A percentile compares a stretch with the other conserved stretches of the same genome.
phyloP scores from a whole-genome alignment of 2,888 invertebrate genomes.

The Galerucella calmariensis region DNA sequence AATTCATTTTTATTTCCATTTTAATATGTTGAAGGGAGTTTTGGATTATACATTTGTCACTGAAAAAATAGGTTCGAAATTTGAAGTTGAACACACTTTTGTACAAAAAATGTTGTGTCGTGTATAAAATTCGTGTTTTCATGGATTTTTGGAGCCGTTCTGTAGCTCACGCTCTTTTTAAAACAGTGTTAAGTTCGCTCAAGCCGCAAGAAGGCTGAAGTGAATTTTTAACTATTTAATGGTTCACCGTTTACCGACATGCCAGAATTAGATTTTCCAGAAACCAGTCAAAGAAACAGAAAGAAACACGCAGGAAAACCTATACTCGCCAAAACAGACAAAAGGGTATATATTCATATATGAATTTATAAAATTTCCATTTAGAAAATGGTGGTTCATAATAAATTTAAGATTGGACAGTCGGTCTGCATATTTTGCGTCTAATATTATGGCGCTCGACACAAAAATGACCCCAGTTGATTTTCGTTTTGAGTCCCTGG shows the following conservation, averaged over 20 bases:
- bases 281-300: conserved; percentile 24
- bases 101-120: too few species aligned
- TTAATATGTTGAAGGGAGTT: too few species aligned
- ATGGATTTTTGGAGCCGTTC: too few species aligned
- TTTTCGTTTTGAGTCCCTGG: conserved; percentile 42
- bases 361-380: conserved; percentile 66
- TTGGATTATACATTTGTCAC: too few species aligned
- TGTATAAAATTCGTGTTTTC: too few species aligned
- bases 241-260: background rate
- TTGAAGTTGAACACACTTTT: too few species aligned
- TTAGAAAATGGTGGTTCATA: conserved; percentile 64
- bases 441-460: conserved; percentile 44
- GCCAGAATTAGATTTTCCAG: conserved; percentile 27
- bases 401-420: conserved; percentile 63
- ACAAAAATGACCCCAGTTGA: conserved; percentile 57
- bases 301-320: conserved; percentile 27
- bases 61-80: too few species aligned
- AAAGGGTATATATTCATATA: conserved; percentile 56
- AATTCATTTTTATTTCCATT: too few species aligned
- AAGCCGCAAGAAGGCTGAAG: too few species aligned
- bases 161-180: too few species aligned
- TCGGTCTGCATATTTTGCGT: conserved; percentile 57
- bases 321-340: conserved; percentile 35
- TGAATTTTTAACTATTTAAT: too few species aligned
- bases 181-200: background rate